A percentile compares a stretch with the other conserved stretches of the same genome.
Evolutionary conservation across 2,888 invertebrate genomes (phyloP).

Genomic region (Macaria notata): DNA sequence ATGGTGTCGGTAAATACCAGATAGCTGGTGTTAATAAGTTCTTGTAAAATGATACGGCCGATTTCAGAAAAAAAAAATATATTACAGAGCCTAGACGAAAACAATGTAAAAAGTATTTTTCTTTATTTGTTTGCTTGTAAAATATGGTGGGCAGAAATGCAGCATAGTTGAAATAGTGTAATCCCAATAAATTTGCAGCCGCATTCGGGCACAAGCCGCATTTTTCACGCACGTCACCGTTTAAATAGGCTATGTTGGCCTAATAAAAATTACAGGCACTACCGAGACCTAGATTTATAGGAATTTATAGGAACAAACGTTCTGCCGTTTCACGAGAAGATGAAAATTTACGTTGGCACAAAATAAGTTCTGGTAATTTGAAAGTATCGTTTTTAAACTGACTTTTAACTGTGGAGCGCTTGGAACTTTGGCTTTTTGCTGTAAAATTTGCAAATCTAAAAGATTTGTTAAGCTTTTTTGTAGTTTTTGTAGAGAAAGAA

Average conservation of each 20-base stretch:
- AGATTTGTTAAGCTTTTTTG: too few species aligned
- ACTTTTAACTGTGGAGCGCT: slow-evolving; percentile 5
- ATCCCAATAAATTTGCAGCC: slow-evolving; percentile 21
- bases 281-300: slow-evolving; percentile 49
- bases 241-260: slow-evolving; percentile 41
- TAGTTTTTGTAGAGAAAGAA: too few species aligned
- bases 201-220: slow-evolving; percentile 25
- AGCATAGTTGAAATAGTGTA: slow-evolving; percentile 10
- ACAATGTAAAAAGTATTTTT: too few species aligned
- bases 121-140: background rate
- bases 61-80: too few species aligned
- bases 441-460: too few species aligned
- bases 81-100: too few species aligned
- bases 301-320: slow-evolving; percentile 42
- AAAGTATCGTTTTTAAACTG: slow-evolving; percentile 21
- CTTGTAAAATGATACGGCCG: too few species aligned
- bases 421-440: too few species aligned
- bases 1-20: too few species aligned
- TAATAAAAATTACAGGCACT: slow-evolving; percentile 55
- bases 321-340: slow-evolving; percentile 26
- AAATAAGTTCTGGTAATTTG: slow-evolving; percentile 25
- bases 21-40: too few species aligned
- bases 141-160: slow-evolving; percentile 2
- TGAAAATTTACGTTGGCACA: slow-evolving; percentile 35
- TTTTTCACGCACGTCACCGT: slow-evolving; percentile 28